phyloP scores from a whole-genome alignment of 2,888 invertebrate genomes.

The Panopea generosa region DNA sequence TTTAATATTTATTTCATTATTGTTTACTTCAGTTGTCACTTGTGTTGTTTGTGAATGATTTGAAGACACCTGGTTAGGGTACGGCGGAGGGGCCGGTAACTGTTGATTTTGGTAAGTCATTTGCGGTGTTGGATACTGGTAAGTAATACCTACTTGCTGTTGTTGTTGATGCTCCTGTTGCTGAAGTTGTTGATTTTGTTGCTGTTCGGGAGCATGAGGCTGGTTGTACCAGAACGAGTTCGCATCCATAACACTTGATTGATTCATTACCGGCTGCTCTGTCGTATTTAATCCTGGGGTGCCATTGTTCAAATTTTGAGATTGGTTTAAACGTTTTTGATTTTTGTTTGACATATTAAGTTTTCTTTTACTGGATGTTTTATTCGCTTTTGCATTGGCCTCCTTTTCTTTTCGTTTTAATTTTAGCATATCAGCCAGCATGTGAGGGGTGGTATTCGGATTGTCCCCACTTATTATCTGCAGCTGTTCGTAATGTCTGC shows the following conservation, averaged over 20 bases:
- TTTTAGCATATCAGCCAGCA: conserved; percentile 39
- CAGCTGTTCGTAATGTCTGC: conserved; percentile 57
- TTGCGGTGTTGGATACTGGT: conserved; percentile 3
- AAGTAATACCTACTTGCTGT: background rate
- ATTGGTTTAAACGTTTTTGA: background rate
- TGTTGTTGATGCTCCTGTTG: conserved; percentile 5
- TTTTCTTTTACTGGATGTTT: conserved; percentile 15
- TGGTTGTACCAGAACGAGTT: conserved; percentile 1
- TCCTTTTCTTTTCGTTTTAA: conserved; percentile 16
- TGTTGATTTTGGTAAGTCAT: background rate
- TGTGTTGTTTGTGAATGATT: background rate
- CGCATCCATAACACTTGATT: background rate
- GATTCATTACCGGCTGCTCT: background rate
- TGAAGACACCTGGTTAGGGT: background rate
- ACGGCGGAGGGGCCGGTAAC: conserved; percentile 6
- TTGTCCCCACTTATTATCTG: conserved; percentile 53
- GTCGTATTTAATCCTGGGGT: background rate
- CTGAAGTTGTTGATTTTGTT: conserved; percentile 3
- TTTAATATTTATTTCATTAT: conserved; percentile 24
- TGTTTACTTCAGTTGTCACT: conserved; percentile 15
- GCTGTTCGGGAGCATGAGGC: background rate
- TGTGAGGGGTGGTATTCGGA: conserved; percentile 30
- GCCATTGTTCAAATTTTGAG: background rate
- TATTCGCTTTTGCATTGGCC: background rate
- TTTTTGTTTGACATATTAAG: background rate